Conservation (phyloP, 2,113 vertebrate genomes). For the Malurus elegans region DNA sequence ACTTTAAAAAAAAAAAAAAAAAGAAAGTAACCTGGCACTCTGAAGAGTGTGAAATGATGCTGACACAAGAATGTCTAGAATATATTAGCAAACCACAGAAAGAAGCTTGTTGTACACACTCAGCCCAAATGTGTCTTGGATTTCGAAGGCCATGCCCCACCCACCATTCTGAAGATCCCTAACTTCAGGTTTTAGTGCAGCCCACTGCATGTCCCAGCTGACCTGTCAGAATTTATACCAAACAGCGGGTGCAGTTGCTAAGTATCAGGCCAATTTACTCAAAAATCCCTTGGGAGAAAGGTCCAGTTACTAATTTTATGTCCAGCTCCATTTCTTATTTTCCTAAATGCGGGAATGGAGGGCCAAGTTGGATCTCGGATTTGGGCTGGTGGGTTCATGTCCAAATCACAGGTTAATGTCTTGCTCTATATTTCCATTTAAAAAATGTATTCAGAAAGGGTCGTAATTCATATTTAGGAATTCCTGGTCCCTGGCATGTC, state of each 20-base stretch:
- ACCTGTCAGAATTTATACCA: not conserved
- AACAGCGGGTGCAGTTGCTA: not conserved
- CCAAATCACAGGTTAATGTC: not conserved
- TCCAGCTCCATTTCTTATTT: not conserved
- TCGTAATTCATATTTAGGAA: not conserved
- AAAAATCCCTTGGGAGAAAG: not conserved
- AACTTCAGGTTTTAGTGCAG: conserved; percentile 24
- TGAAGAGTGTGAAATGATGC: conserved; percentile 26
- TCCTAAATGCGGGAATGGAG: not conserved
- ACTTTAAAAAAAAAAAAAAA: conserved; percentile 65
- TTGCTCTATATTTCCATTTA: not conserved
- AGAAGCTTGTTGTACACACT: conserved; percentile 30
- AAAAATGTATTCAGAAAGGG: not conserved
- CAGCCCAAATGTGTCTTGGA: conserved; percentile 34
- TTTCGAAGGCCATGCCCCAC: not conserved
- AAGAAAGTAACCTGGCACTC: conserved; percentile 51
- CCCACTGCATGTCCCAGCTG: not conserved
- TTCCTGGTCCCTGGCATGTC: not conserved
- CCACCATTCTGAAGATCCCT: not conserved
- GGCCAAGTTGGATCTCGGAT: not conserved
- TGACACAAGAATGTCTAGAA: conserved; percentile 58
- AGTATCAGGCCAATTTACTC: not conserved
- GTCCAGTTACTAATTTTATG: not conserved
- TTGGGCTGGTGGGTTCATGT: not conserved
- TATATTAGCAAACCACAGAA: conserved; percentile 58